Percentiles rank a stretch among this genome's conserved stretches.
Conservation (phyloP, 2,888 invertebrate species). For the Merodon equestris region DNA sequence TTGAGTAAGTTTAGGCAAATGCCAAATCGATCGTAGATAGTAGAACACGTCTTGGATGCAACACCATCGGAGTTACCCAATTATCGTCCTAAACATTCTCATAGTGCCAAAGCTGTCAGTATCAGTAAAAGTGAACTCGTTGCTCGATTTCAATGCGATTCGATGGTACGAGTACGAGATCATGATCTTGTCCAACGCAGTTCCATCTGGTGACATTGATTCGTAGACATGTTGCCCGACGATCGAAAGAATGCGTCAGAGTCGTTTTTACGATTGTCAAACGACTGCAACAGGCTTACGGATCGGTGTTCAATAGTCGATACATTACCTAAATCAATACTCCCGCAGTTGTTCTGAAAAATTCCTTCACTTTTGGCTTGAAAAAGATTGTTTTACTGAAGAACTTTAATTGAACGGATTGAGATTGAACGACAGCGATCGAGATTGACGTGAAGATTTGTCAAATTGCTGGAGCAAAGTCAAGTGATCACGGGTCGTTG, state of each 20-base stretch:
- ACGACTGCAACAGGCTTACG: not conserved
- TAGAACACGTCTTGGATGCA: not conserved
- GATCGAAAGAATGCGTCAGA: slow-evolving; percentile 48
- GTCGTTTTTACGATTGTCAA: slow-evolving; percentile 21
- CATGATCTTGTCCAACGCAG: slow-evolving; percentile 51
- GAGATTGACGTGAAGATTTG: slow-evolving; percentile 56
- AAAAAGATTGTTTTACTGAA: not conserved
- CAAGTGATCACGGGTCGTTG: not conserved
- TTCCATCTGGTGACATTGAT: slow-evolving; percentile 55
- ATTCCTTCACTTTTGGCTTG: slow-evolving; percentile 53
- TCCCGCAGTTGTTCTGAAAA: slow-evolving; percentile 18
- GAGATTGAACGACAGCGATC: slow-evolving; percentile 41
- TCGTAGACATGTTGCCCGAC: slow-evolving; percentile 28
- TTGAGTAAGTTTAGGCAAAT: too few relatives aligned
- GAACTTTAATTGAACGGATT: slow-evolving; percentile 45
- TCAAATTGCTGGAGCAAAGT: slow-evolving; percentile 29
- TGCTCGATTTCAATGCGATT: slow-evolving; percentile 13
- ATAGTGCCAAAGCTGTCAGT: too few relatives aligned
- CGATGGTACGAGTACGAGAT: slow-evolving; percentile 26
- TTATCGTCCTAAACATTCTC: too few relatives aligned
- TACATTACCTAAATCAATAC: not conserved
- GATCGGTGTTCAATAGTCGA: not conserved
- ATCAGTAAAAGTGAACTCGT: slow-evolving; percentile 6
- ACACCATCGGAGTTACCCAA: too few relatives aligned
- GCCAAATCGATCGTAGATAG: too few relatives aligned